Percentiles rank a stretch among this genome's conserved stretches.
phyloP scores from a whole-genome alignment of 2,888 invertebrate species.

The Ypsolopha sequella region DNA sequence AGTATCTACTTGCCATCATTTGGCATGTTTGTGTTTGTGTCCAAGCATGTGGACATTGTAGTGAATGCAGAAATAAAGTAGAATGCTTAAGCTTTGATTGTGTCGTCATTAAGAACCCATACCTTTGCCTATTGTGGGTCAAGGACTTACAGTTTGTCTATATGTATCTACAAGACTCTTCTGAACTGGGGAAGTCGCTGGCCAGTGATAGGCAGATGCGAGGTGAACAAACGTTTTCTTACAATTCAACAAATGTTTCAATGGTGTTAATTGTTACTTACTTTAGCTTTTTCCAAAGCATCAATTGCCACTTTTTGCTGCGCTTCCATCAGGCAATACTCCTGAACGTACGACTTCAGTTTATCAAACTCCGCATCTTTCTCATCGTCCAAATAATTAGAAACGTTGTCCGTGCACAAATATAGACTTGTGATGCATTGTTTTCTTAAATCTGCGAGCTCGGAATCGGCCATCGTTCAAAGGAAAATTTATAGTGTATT shows the following conservation, averaged over 20 bases:
- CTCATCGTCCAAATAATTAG: slow-evolving; percentile 45
- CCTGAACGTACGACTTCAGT: slow-evolving; percentile 34
- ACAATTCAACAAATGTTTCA: background rate
- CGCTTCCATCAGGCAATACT: slow-evolving; percentile 45
- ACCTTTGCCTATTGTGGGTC: too few species aligned
- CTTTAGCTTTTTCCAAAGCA: slow-evolving; percentile 41
- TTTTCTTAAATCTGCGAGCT: slow-evolving; percentile 42
- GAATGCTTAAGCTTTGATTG: too few species aligned
- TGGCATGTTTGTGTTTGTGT: too few species aligned
- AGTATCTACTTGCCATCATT: too few species aligned
- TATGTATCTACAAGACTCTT: background rate
- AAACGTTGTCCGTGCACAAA: slow-evolving; percentile 45
- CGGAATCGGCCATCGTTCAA: slow-evolving; percentile 22
- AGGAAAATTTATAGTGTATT: background rate
- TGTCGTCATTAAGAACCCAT: too few species aligned
- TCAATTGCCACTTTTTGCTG: slow-evolving; percentile 40
- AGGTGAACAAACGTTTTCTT: too few species aligned
- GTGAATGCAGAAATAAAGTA: too few species aligned
- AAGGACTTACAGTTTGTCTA: background rate
- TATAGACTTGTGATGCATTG: slow-evolving; percentile 49
- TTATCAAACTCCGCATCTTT: slow-evolving; percentile 38
- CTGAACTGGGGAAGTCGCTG: background rate
- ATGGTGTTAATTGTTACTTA: slow-evolving; percentile 15
- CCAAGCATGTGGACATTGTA: too few species aligned
- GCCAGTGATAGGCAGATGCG: too few species aligned